Evolutionary conservation across 2,113 vertebrate genomes (phyloP).

Genomic region (Aldabrachelys gigantea): DNA sequence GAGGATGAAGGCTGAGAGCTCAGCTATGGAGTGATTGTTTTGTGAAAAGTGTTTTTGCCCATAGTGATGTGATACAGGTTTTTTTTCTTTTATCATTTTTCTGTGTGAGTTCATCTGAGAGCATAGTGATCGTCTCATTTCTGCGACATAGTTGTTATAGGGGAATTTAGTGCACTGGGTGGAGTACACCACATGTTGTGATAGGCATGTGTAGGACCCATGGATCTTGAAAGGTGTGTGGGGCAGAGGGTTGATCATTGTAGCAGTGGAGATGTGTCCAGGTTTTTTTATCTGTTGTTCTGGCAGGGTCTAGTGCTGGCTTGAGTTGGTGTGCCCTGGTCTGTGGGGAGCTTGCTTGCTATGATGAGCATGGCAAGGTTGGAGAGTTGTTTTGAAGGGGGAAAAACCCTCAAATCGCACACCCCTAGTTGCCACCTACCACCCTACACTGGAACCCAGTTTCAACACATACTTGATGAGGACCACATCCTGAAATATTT

Average conservation of each 20-base stretch:
- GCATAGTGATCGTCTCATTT: not conserved
- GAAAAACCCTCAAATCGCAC: not conserved
- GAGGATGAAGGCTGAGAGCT: not conserved
- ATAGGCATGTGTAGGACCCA: not conserved
- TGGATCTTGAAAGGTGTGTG: not conserved
- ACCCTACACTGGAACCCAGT: not conserved
- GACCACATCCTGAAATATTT: not conserved
- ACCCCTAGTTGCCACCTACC: not conserved
- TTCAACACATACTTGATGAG: not conserved
- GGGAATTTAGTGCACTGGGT: not conserved
- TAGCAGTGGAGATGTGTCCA: not conserved
- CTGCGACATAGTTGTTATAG: not conserved
- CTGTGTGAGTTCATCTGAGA: not conserved
- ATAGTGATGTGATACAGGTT: not conserved
- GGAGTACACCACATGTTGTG: not conserved
- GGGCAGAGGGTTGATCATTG: rapidly evolving
- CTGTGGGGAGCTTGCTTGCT: not conserved
- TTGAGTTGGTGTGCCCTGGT: not conserved
- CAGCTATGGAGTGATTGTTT: not conserved
- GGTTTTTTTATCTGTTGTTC: not conserved
- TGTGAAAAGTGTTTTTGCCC: not conserved
- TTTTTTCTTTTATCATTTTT: not conserved
- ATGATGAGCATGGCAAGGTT: not conserved
- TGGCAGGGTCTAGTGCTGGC: not conserved
- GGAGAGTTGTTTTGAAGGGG: not conserved